Conservation (phyloP, 2,888 invertebrate genomes). For the Ectemnius lituratus region DNA sequence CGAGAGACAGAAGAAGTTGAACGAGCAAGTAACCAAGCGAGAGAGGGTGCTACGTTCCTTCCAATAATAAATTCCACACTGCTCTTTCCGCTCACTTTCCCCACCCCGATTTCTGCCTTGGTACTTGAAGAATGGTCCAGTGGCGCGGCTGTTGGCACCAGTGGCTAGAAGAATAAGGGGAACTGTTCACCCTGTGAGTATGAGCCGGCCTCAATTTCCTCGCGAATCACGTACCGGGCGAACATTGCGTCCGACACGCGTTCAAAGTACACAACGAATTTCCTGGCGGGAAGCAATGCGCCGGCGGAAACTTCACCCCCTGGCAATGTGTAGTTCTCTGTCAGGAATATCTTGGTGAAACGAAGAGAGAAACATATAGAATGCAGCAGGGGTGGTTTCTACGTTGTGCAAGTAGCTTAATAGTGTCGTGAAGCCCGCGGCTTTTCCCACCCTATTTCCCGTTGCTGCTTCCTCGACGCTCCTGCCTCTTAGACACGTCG, state of each 20-base stretch:
- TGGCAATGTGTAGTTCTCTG: background rate
- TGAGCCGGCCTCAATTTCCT: background rate
- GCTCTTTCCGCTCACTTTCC: background rate
- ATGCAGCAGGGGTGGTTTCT: background rate
- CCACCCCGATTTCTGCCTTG: background rate
- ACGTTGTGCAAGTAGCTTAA: slow-evolving; percentile 19
- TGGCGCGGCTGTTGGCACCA: too few relatives aligned
- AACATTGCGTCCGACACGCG: background rate
- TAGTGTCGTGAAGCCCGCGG: background rate
- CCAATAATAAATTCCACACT: slow-evolving; percentile 31
- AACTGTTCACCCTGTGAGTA: background rate
- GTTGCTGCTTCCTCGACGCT: background rate
- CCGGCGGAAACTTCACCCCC: slow-evolving; percentile 6
- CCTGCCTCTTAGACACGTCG: background rate
- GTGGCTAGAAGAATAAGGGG: slow-evolving; percentile 8
- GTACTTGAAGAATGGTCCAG: background rate
- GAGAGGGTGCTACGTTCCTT: slow-evolving; percentile 30
- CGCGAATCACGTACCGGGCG: background rate
- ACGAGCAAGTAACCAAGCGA: too few relatives aligned
- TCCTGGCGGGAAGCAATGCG: background rate
- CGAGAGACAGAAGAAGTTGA: slow-evolving; percentile 14
- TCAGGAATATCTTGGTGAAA: too few relatives aligned
- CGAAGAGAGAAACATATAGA: too few relatives aligned
- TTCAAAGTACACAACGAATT: slow-evolving; percentile 1
- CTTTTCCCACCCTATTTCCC: slow-evolving; percentile 1